A percentile compares a stretch with the other conserved stretches of the same genome.
These are phyloP conservation scores for Phoebastria nigripes DNA, from an alignment of 2,797 vertebrate genomes.

Conservation along the genomic window DNA sequence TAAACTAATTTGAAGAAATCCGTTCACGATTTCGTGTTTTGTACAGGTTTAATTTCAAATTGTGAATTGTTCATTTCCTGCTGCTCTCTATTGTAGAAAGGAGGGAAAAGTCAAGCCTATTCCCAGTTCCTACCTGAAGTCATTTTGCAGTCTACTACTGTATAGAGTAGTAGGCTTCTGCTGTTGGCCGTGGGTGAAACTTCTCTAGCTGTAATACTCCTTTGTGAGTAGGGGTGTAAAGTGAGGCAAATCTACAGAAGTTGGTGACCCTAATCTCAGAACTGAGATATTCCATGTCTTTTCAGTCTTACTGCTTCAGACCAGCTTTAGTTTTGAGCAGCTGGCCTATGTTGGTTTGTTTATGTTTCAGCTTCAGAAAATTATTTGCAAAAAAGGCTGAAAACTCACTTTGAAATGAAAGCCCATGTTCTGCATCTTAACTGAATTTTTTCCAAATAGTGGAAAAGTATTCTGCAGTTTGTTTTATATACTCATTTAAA, in stretches of 20 bases:
- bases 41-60: background rate
- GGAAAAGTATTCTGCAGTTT: background rate
- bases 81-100: background rate
- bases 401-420: background rate
- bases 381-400: background rate
- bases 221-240: background rate
- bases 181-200: background rate
- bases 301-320: background rate
- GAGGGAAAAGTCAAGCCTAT: background rate
- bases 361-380: background rate
- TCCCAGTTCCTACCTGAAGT: background rate
- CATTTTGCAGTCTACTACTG: rapidly evolving
- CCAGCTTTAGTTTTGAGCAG: background rate
- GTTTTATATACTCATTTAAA: background rate
- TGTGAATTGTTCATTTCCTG: background rate
- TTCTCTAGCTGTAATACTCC: background rate
- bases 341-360: background rate
- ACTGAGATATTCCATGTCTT: background rate
- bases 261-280: background rate
- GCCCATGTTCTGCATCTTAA: background rate
- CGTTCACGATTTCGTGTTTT: background rate
- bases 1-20: background rate
- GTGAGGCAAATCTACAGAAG: background rate
- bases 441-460: background rate
- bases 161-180: background rate